Evolutionary conservation across 1,140 invertebrate genomes (phyloP), one percentile per base, ranked within the genome.

Genomic region (Phymorhynchus buccinoides): DNA sequence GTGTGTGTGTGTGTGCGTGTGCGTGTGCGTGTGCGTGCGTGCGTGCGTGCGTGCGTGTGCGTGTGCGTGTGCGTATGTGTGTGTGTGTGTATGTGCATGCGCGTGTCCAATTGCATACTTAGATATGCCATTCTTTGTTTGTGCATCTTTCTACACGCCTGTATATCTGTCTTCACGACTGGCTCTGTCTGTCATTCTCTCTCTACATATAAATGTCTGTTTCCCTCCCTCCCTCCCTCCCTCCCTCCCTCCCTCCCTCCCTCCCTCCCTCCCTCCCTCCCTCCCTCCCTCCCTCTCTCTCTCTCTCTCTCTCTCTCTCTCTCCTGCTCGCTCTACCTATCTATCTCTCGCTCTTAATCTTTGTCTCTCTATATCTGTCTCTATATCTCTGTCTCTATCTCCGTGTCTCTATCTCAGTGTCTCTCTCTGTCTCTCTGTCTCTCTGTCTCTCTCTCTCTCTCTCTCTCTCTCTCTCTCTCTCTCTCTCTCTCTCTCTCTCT

Each of bases 61-160:
- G n/a, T 32, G 68, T 12, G n/a, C 12, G 68, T 37, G n/a, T 32
- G 35, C 27, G 35, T 73, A 27, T 73, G 68, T 73, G 35, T 32
- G 68, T 73, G 68, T 73, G 35, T 73, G 68, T 73, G 68, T 73
- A 27, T 73, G 68, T 73, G 68, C 27, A 27, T 73, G 68, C 27
- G 68, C 27, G 68, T 73, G 68, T 73, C n/a, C n/a, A 73, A 73
- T 73, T 30, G n/a, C n/a, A 27, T 73, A 37, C 27, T 30, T 73
- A 6, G 12, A 27, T 73, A 27, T 9, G 12, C 35, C 7, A 7
- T 6, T 73, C 7, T 32, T 32, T 30, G 6, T 32, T 9, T 32
- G 68, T 73, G 12, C 35, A 73, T n/a, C n/a, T n/a, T n/a, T n/a
- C n/a, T n/a, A n/a, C n/a, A n/a, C n/a, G n/a, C n/a, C n/a, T n/a